Conservation (phyloP, 2,888 invertebrate genomes). For the Diadegma fenestrale region DNA sequence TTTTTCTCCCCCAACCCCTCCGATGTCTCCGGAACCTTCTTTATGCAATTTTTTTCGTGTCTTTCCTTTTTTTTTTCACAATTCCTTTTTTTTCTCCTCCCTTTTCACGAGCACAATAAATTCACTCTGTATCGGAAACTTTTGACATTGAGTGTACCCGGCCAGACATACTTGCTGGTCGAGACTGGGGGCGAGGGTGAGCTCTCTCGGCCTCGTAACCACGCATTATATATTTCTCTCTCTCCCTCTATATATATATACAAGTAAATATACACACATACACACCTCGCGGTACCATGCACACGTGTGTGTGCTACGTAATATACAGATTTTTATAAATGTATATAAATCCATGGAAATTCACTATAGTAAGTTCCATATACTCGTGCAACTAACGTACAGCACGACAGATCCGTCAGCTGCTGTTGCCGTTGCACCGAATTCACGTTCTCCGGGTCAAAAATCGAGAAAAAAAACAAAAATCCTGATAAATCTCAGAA, state of each 20-base stretch:
- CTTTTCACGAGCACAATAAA: slow-evolving; percentile 8
- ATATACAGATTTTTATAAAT: slow-evolving; percentile 3
- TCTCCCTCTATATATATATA: slow-evolving; percentile 5
- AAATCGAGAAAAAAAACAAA: slow-evolving; percentile 4
- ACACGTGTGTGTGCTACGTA: not conserved
- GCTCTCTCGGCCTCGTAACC: slow-evolving; percentile 62
- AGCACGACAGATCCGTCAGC: slow-evolving; percentile 69
- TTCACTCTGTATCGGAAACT: slow-evolving; percentile 40
- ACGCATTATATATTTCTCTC: slow-evolving; percentile 29
- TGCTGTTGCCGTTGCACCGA: slow-evolving; percentile 55
- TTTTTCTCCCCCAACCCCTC: slow-evolving; percentile 16
- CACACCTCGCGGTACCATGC: not conserved
- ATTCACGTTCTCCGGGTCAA: not conserved
- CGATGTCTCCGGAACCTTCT: not conserved
- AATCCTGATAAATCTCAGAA: too few relatives aligned
- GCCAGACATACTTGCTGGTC: slow-evolving; percentile 69
- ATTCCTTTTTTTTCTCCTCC: not conserved
- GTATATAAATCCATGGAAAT: not conserved
- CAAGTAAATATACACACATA: not conserved
- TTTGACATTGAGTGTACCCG: slow-evolving; percentile 68
- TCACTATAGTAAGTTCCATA: not conserved
- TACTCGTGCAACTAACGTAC: slow-evolving; percentile 46
- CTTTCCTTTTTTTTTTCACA: slow-evolving; percentile 2
- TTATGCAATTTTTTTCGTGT: not conserved
- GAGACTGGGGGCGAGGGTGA: slow-evolving; percentile 67